Percentiles rank a stretch among this genome's conserved stretches.
Evolutionary conservation across 2,113 vertebrate species (phyloP).

Genomic region (Labrus mixtus): DNA sequence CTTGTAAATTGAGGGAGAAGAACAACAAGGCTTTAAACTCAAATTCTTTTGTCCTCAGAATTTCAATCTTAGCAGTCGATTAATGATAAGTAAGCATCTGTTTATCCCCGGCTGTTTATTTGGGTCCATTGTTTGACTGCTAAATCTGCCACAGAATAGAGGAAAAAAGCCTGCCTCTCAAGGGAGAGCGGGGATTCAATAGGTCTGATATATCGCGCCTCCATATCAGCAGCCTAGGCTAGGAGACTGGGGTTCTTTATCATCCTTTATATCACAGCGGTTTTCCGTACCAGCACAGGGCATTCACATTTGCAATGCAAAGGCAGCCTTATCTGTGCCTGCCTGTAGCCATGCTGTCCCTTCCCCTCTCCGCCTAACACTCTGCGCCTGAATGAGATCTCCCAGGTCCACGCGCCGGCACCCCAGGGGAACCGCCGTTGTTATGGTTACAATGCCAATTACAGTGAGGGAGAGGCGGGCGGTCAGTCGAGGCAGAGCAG

Average conservation of each 20-base stretch:
- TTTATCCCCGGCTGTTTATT: conserved; percentile 30
- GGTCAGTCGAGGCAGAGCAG: conserved; percentile 48
- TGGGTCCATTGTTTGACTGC: conserved; percentile 43
- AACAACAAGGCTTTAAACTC: background rate
- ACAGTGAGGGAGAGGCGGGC: conserved; percentile 66
- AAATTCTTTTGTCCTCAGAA: conserved; percentile 20
- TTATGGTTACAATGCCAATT: conserved; percentile 74
- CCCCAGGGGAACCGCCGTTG: conserved; percentile 58
- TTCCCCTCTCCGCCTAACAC: conserved; percentile 38
- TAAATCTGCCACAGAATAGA: conserved; percentile 45
- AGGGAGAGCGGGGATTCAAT: conserved; percentile 44
- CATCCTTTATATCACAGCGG: conserved; percentile 35
- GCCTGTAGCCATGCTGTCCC: conserved; percentile 22
- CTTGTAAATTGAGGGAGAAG: background rate
- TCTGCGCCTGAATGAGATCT: conserved; percentile 44
- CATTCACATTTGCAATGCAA: conserved; percentile 76
- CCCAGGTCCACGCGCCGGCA: conserved; percentile 59
- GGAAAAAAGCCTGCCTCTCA: conserved; percentile 24
- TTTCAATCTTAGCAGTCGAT: conserved; percentile 16
- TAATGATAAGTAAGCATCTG: conserved; percentile 45
- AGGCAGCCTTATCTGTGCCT: conserved; percentile 56
- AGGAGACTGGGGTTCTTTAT: conserved; percentile 53
- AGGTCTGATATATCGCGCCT: conserved; percentile 24
- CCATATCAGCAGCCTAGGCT: conserved; percentile 26
- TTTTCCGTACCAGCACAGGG: conserved; percentile 10